These are phyloP conservation scores for Sussaba pulchella DNA, from an alignment of 2,888 invertebrate species.

Conservation along the genomic window DNA sequence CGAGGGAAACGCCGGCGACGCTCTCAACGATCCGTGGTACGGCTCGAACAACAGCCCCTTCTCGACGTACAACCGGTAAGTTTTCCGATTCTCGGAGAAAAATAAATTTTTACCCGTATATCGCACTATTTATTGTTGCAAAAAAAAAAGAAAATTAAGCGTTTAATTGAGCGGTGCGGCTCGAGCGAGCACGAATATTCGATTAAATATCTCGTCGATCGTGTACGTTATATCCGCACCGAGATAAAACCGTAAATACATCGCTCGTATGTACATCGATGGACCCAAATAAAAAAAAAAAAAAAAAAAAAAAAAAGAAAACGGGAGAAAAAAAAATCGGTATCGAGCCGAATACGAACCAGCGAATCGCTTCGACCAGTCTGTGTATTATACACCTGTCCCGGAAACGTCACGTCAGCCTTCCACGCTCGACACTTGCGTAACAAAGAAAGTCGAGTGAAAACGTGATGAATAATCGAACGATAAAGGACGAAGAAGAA, in stretches of 20 bases:
- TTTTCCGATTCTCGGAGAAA: not conserved
- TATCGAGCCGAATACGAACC: conserved; percentile 11
- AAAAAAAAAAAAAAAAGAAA: too few relatives aligned
- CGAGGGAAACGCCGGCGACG: conserved; percentile 96
- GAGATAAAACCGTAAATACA: not conserved
- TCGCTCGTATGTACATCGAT: not conserved
- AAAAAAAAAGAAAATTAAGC: too few relatives aligned
- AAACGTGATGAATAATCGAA: conserved; percentile 44
- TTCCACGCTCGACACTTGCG: conserved; percentile 38
- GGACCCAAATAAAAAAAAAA: not conserved
- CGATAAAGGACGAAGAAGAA: conserved; percentile 14
- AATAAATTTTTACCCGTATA: not conserved
- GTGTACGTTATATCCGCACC: conserved; percentile 1
- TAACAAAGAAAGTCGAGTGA: conserved; percentile 57
- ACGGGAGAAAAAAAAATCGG: conserved; percentile 14
- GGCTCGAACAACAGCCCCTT: conserved; percentile 97
- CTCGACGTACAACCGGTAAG: conserved; percentile 95
- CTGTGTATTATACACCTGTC: conserved; percentile 21
- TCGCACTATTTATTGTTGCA: too few relatives aligned
- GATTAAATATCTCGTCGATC: conserved; percentile 19
- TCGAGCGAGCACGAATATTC: conserved; percentile 32
- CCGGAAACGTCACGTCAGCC: conserved; percentile 32
- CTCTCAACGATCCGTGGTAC: conserved; percentile 97
- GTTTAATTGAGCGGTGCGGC: conserved; percentile 37
- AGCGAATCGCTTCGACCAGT: conserved; percentile 1